Evolutionary conservation across 2,797 vertebrate species (phyloP).

Genomic region (Acrocephalus scirpaceus): DNA sequence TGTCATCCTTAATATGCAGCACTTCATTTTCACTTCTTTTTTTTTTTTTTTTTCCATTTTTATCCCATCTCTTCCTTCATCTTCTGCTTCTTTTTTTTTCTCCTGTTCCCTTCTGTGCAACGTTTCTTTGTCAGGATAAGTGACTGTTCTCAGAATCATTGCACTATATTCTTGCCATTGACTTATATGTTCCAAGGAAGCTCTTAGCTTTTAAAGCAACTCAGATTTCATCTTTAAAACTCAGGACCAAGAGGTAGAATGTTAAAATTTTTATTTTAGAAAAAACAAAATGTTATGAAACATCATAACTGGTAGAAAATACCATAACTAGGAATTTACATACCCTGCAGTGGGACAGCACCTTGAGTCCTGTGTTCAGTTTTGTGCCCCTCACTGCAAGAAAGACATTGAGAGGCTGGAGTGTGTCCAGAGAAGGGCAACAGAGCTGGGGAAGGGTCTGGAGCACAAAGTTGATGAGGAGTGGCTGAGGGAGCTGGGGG

Average conservation of each 20-base stretch:
- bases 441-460: accelerated
- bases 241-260: neutral
- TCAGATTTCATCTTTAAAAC: neutral
- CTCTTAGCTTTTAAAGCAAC: neutral
- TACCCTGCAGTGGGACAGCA: neutral
- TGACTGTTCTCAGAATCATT: neutral
- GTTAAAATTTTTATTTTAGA: neutral
- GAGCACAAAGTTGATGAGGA: accelerated
- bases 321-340: neutral
- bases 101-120: neutral
- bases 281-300: neutral
- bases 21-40: neutral
- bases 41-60: neutral
- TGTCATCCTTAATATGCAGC: neutral
- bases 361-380: accelerated
- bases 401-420: accelerated
- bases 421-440: accelerated
- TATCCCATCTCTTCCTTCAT: neutral
- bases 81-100: neutral
- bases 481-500: accelerated
- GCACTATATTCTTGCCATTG: neutral
- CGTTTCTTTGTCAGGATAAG: neutral
- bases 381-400: accelerated
- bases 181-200: neutral
- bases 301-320: neutral